Base-by-base conservation (phyloP, 92 coral and sea anemone genomes). In the Umimayanthus kanabou region DNA sequence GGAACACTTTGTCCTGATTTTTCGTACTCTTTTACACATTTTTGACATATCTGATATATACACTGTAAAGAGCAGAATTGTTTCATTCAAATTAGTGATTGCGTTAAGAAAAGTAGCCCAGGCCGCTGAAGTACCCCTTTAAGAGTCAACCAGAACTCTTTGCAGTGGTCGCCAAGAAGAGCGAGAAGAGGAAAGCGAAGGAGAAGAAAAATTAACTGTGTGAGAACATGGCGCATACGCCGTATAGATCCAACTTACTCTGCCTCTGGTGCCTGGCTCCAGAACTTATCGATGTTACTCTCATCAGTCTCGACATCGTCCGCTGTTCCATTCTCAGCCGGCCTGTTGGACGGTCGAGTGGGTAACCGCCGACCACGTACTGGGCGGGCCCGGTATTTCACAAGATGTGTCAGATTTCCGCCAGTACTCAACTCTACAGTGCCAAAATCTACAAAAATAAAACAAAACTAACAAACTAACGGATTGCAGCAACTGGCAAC, bases 291-390 rank as follows among this genome's bases (percentile, higher is more conserved):
- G 43, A 97, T 89, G 80, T 84, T 87, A 23, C 14, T 78, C 16
- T 84, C 94, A 37, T 88, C 77, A 30, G 80, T 87, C 49, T 96
- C 93, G n/a, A 72, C 88, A 20, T 89, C 89, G 49, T 88, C 85
- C 66, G 64, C 78, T 37, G 95, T 76, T n/a, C 93, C 98, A 74
- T 89, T 89, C 58, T 91, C 87, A 58, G 90, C 88, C 43, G 96
- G 96, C 86, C 92, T 92, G 93, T 93, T 96, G 15, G 99, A 92
- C 11, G 98, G 98, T 81, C 96, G 94, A 13, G 99, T 97, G 76
- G 99, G 99, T 1, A 88, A 94, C 65, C 99, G 94, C 66, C 99
- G 92, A 33, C 96, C 96, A 25, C 92, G 98, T 6, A 98, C 98
- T 30, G 98, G 98, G 33, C 96, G 96, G 69, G 99, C 93, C 2